Evolutionary conservation across 2,888 invertebrate genomes (phyloP).

Genomic region (Brachyptera putata): DNA sequence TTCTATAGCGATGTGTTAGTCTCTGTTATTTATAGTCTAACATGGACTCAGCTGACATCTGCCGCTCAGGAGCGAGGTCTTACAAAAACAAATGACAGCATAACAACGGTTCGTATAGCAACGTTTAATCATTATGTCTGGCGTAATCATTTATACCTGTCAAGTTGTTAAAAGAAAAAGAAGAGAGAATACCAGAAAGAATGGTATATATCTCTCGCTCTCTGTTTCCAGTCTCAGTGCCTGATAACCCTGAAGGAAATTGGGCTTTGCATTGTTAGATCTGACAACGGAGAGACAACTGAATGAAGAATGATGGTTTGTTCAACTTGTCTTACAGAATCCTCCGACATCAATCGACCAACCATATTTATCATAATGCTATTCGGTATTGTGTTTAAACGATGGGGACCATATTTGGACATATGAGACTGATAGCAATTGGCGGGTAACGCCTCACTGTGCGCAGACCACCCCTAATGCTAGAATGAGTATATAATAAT

Average conservation of each 20-base stretch:
- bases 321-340: slow-evolving; percentile 1
- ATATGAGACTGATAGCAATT: too few species aligned
- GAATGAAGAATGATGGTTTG: slow-evolving; percentile 16
- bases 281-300: slow-evolving; percentile 4
- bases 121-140: slow-evolving; percentile 33
- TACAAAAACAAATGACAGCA: slow-evolving; percentile 34
- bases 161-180: slow-evolving; percentile 23
- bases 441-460: too few species aligned
- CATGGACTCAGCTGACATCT: slow-evolving; percentile 30
- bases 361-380: slow-evolving; percentile 17
- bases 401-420: too few species aligned
- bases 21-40: slow-evolving; percentile 31
- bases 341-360: slow-evolving; percentile 6
- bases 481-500: too few species aligned
- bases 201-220: too few species aligned
- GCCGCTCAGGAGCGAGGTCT: slow-evolving; percentile 32
- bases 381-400: slow-evolving; percentile 8
- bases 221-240: too few species aligned
- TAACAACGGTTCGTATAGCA: slow-evolving; percentile 31
- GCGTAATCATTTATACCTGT: slow-evolving; percentile 33
- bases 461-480: too few species aligned
- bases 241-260: slow-evolving; percentile 14
- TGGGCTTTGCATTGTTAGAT: slow-evolving; percentile 16
- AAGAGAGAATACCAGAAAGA: slow-evolving; percentile 11
- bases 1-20: slow-evolving; percentile 20